Evolutionary conservation across 2,888 invertebrate species (phyloP).

Genomic region (Zootermopsis nevadensis): DNA sequence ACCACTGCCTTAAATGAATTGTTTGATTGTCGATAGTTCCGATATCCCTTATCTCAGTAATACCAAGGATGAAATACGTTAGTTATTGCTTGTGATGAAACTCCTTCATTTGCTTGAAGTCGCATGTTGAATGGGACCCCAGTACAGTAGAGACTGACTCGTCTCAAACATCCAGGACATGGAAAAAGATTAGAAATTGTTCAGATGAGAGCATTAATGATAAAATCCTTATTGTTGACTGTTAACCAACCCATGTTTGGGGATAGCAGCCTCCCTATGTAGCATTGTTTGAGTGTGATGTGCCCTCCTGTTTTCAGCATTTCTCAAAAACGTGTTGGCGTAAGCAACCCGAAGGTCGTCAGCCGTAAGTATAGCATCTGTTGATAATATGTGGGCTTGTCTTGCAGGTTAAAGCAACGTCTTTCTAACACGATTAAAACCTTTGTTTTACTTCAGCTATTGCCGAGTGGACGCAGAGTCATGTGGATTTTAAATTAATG

Average conservation of each 20-base stretch:
- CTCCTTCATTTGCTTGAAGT: background rate
- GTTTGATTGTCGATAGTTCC: too few relatives aligned
- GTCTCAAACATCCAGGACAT: background rate
- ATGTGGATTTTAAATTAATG: background rate
- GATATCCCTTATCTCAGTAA: background rate
- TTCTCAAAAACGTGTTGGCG: constrained; percentile 83
- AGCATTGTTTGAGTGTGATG: constrained; percentile 3
- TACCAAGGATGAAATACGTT: background rate
- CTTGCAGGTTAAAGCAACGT: background rate
- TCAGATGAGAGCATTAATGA: background rate
- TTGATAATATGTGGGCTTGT: background rate
- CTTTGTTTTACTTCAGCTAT: background rate
- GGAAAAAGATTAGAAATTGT: background rate
- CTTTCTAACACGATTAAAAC: background rate
- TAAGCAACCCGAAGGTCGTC: constrained; percentile 59
- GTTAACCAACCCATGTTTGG: background rate
- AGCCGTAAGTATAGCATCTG: constrained; percentile 12
- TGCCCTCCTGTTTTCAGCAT: constrained; percentile 70
- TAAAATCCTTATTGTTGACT: background rate
- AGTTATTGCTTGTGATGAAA: background rate
- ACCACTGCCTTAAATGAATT: too few relatives aligned
- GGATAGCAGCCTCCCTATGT: background rate
- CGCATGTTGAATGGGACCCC: background rate
- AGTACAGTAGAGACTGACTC: too few relatives aligned
- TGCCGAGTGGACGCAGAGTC: background rate